Evolutionary conservation across 2,113 vertebrate species (phyloP), one percentile per base, ranked within the genome.

Genomic region (Mandrillus leucophaeus): DNA sequence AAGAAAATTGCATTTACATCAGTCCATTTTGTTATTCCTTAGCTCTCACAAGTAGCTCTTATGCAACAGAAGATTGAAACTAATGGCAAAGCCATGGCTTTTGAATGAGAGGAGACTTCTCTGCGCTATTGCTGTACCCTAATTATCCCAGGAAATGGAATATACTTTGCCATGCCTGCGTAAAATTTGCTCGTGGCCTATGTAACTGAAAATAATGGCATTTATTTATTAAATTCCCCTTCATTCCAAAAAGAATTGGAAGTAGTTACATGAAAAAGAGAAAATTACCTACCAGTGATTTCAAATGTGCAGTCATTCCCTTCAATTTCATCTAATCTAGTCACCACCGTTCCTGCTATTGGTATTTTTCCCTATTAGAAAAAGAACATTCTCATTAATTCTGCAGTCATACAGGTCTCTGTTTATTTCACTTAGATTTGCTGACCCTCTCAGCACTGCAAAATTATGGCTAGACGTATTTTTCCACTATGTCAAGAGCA

Each of bases 231-330:
- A 95, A 98, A 93, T 6, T 50, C 93, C 95, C 97, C 79, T 96
- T 93, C 52, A 87, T 87, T 90, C 70, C 30, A 32, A 81, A 97
- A 98, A 96, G 48, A 35, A 92, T 96, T 93, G 96, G 70, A 97
- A 97, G 75, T 72, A 88, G 75, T 55, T 90, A 57, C 61, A 90
- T 40, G 91, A 95, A 95, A 94, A 96, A 73, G 40, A 93, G 76
- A 96, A 93, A 96, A 95, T 96, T 85, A 97, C 99, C 98, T 94
- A 99, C 99, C 99, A 99, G 99, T 97, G 32, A 99, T 99, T 98
- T 99, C 99, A 98, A 99, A 99, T 48, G 99, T 97, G 86, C 98
- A 99, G 93, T 99, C 99, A 1, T 98, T 98, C n/a, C 93, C 98
- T 87, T 99, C 99, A 0, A 97, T 96, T 73, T 99, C 99, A 93